Conservation (phyloP, 2,797 vertebrate genomes). For the Myioborus melanocephalus region DNA sequence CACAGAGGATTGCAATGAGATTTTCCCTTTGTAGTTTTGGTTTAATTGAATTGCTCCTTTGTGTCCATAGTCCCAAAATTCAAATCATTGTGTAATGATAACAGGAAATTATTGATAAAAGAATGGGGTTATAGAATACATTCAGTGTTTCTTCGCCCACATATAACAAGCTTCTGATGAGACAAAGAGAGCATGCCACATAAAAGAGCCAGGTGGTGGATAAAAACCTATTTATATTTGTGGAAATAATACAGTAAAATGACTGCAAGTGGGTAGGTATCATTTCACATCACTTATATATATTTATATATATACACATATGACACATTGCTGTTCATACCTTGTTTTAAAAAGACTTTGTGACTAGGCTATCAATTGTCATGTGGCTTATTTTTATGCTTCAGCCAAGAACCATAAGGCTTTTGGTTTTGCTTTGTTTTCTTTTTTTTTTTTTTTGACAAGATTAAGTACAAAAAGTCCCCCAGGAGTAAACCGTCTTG, state of each 20-base stretch:
- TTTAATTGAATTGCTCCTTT: slow-evolving; percentile 51
- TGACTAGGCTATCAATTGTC: slow-evolving; percentile 3
- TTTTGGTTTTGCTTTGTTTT: slow-evolving; percentile 2
- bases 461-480: not conserved
- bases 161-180: not conserved
- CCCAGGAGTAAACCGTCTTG: not conserved
- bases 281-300: not conserved
- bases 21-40: slow-evolving; percentile 37
- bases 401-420: not conserved
- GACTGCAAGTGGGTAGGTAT: not conserved
- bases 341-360: not conserved
- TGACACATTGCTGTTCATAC: slow-evolving; percentile 10
- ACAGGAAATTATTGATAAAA: slow-evolving; percentile 54
- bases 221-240: slow-evolving; percentile 47
- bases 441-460: not conserved
- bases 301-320: not conserved
- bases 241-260: slow-evolving; percentile 16
- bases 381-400: not conserved
- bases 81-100: slow-evolving; percentile 56
- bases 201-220: slow-evolving; percentile 29
- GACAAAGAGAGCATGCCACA: slow-evolving; percentile 17
- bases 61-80: slow-evolving; percentile 41
- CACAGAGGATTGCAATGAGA: slow-evolving; percentile 24
- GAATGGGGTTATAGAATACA: not conserved
- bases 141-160: slow-evolving; percentile 29